Evolutionary conservation across 2,113 vertebrate genomes (phyloP), one percentile per base, ranked within the genome.

Genomic region (Burhinus bistriatus): DNA sequence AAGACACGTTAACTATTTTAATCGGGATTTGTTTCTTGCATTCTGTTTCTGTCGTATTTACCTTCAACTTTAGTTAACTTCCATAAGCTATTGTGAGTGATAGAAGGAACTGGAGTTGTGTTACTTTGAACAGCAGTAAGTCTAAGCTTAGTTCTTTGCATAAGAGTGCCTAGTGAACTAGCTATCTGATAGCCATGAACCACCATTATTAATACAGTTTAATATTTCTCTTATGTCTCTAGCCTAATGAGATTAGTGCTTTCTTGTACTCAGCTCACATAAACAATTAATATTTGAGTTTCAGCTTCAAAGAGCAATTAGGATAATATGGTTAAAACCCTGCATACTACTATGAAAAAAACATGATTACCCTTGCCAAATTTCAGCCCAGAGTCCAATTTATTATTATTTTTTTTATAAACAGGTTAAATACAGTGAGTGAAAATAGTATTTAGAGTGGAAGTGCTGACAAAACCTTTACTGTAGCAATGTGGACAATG

Each of bases 381-480:
- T 77, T 94, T 93, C 62, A 87, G 22, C 54, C 62, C 36, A 42
- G 45, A 85, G 70, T 15, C 84, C 58, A 91, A 80, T 95, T 89
- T 87, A 58, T 89, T 57, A 26, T 18, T 89, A 79, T 49, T 77
- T n/a, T 83, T 87, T 76, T 61, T 40, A 83, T 52, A 85, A 90
- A 92, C 44, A 81, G 12, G 82, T 96, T 95, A 96, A 89, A 96
- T 86, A 72, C 7, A 45, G 69, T 51, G 54, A 83, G 42, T 42
- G 78, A 93, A 96, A 97, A 93, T 30, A 91, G 51, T 90, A 55
- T 90, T 97, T 95, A 44, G 84, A 83, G 75, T 27, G 51, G 84
- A 94, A 95, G 51, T 88, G 78, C 94, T 96, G 93, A 95, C 91
- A 97, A 96, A 96, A 94, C 80, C 94, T 95, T 95, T 62, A 94